Evolutionary conservation across 2,888 invertebrate genomes (phyloP).

Genomic region (Flabesymbios commensalis): DNA sequence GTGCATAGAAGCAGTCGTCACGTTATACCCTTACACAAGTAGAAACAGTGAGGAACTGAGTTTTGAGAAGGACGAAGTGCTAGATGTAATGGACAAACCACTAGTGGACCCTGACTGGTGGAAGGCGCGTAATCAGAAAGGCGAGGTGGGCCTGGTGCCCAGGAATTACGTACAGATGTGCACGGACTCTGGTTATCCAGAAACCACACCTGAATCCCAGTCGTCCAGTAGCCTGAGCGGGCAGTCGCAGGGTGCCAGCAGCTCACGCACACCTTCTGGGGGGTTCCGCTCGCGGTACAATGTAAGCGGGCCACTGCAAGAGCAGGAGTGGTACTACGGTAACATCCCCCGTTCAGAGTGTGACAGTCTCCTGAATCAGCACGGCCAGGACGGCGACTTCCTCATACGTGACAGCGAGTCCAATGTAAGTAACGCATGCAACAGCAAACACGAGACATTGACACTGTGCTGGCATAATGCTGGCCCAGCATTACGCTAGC

Average conservation of each 20-base stretch:
- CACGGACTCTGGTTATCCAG: slow-evolving; percentile 35
- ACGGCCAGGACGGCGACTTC: slow-evolving; percentile 97
- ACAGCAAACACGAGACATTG: too few relatives aligned
- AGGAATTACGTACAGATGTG: slow-evolving; percentile 64
- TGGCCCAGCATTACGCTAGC: background rate
- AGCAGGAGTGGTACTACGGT: slow-evolving; percentile 92
- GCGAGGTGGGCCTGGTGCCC: slow-evolving; percentile 92
- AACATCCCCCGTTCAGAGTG: slow-evolving; percentile 93
- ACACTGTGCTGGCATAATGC: too few relatives aligned
- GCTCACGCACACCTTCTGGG: slow-evolving; percentile 31
- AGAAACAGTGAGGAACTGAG: slow-evolving; percentile 83
- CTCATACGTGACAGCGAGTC: slow-evolving; percentile 98
- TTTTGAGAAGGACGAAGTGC: slow-evolving; percentile 92
- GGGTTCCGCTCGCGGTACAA: slow-evolving; percentile 22
- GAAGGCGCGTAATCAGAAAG: slow-evolving; percentile 90
- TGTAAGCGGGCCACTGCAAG: slow-evolving; percentile 47
- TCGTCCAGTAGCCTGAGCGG: slow-evolving; percentile 51
- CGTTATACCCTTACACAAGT: slow-evolving; percentile 81
- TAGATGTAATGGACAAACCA: slow-evolving; percentile 95
- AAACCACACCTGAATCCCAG: slow-evolving; percentile 54
- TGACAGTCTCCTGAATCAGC: slow-evolving; percentile 91
- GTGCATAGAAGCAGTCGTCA: slow-evolving; percentile 86
- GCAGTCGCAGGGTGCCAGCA: slow-evolving; percentile 30
- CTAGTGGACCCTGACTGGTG: slow-evolving; percentile 99
- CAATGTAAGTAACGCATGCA: slow-evolving; percentile 83